Evolutionary conservation across 2,888 invertebrate species (phyloP).

Genomic region (Metallyticus violacea): DNA sequence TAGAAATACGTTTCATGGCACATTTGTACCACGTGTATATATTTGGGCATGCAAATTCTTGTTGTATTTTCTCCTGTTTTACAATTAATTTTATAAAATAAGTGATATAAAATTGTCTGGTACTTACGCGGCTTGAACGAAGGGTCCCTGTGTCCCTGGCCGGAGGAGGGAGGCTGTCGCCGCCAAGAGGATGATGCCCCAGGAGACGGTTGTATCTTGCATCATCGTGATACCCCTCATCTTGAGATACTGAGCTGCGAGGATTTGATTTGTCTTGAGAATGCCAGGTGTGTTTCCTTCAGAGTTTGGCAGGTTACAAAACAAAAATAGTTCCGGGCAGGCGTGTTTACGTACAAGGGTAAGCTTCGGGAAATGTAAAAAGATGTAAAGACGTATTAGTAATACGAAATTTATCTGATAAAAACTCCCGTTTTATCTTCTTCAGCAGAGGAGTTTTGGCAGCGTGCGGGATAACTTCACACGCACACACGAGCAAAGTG

Average conservation of each 20-base stretch:
- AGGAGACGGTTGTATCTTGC: constrained; percentile 23
- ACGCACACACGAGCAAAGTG: not conserved
- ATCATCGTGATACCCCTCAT: not conserved
- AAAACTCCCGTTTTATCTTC: not conserved
- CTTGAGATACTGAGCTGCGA: not conserved
- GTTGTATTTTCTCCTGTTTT: not conserved
- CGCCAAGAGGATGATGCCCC: constrained; percentile 51
- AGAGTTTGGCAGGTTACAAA: not conserved
- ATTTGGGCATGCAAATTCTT: no score
- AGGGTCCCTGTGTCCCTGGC: constrained; percentile 54
- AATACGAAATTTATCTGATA: not conserved
- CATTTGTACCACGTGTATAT: no score
- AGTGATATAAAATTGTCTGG: constrained; percentile 2
- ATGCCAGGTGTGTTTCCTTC: not conserved
- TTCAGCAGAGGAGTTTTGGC: not conserved
- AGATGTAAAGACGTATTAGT: not conserved
- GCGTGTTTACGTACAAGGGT: not conserved
- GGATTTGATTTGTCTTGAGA: not conserved
- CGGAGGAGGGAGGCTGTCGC: constrained; percentile 49
- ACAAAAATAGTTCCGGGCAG: not conserved
- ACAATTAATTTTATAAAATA: not conserved
- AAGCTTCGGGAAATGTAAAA: not conserved
- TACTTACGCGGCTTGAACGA: constrained; percentile 60
- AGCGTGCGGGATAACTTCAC: not conserved
- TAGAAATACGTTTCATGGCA: not conserved